Evolutionary conservation across 2,113 vertebrate genomes (phyloP).

Genomic region (Takifugu flavidus): DNA sequence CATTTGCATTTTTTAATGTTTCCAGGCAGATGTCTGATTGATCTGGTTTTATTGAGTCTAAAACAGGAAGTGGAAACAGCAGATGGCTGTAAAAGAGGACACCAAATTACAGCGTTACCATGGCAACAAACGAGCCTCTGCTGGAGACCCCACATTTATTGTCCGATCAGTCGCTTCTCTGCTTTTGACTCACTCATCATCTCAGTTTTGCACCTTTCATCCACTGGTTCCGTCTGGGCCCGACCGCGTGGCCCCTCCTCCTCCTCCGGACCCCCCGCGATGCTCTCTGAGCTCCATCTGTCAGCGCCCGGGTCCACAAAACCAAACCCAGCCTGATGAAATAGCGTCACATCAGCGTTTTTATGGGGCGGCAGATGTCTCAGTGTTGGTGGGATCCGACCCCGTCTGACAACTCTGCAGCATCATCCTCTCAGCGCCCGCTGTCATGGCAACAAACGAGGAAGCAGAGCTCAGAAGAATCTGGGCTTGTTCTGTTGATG

Average conservation of each 20-base stretch:
- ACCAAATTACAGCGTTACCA: slow-evolving; percentile 20
- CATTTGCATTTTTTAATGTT: too few relatives aligned
- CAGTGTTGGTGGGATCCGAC: slow-evolving; percentile 25
- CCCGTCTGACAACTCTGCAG: slow-evolving; percentile 43
- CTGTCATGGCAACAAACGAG: slow-evolving; percentile 3
- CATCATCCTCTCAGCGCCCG: neutral
- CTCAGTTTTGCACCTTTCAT: too few relatives aligned
- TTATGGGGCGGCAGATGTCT: slow-evolving; percentile 53
- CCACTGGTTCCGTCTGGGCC: too few relatives aligned
- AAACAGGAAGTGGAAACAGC: neutral
- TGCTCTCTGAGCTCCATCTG: slow-evolving; percentile 10
- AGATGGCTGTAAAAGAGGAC: slow-evolving; percentile 31
- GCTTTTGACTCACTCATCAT: slow-evolving; percentile 1
- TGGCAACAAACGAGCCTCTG: slow-evolving; percentile 7
- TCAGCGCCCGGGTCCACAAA: neutral
- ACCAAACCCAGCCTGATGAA: slow-evolving; percentile 22
- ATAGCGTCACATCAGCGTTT: slow-evolving; percentile 41
- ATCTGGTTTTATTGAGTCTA: neutral
- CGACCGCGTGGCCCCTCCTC: too few relatives aligned
- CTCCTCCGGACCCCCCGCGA: too few relatives aligned
- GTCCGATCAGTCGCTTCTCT: too few relatives aligned
- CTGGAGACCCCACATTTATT: too few relatives aligned
- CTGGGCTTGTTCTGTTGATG: too few relatives aligned
- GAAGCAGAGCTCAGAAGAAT: too few relatives aligned
- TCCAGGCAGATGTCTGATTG: too few relatives aligned